These are phyloP conservation scores for Theocolax elegans DNA, from an alignment of 1,140 invertebrate species.

Conservation along the genomic window DNA sequence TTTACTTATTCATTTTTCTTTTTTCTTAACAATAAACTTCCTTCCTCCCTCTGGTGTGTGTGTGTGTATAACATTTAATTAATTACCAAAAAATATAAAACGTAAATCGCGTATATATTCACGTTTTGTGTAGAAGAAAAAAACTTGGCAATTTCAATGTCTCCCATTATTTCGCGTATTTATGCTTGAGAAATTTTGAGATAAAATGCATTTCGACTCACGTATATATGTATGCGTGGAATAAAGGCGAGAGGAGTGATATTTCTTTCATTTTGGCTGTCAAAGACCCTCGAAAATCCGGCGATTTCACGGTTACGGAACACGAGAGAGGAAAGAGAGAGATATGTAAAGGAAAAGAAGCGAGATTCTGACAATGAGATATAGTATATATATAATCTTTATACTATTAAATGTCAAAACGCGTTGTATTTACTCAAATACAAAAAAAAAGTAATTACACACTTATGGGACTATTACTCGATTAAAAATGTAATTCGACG, in stretches of 20 bases:
- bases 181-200: conserved; percentile 24
- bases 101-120: too few species aligned
- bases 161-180: conserved; percentile 28
- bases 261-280: conserved; percentile 33
- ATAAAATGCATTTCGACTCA: conserved; percentile 25
- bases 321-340: neutral
- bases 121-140: too few species aligned
- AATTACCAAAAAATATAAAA: too few species aligned
- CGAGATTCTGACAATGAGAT: too few species aligned
- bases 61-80: neutral
- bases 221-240: conserved; percentile 9
- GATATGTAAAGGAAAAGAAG: too few species aligned
- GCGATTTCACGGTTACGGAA: conserved; percentile 36
- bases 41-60: neutral
- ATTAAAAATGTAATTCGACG: too few species aligned
- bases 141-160: too few species aligned
- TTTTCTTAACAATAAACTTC: conserved; percentile 24
- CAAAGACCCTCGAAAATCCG: conserved; percentile 39
- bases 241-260: conserved; percentile 17
- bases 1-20: neutral
- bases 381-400: too few species aligned
- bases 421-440: too few species aligned
- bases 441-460: too few species aligned
- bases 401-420: too few species aligned
- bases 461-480: too few species aligned